Evolutionary conservation across 2,113 vertebrate genomes (phyloP), one percentile per base, ranked within the genome.

Genomic region (Natator depressus): DNA sequence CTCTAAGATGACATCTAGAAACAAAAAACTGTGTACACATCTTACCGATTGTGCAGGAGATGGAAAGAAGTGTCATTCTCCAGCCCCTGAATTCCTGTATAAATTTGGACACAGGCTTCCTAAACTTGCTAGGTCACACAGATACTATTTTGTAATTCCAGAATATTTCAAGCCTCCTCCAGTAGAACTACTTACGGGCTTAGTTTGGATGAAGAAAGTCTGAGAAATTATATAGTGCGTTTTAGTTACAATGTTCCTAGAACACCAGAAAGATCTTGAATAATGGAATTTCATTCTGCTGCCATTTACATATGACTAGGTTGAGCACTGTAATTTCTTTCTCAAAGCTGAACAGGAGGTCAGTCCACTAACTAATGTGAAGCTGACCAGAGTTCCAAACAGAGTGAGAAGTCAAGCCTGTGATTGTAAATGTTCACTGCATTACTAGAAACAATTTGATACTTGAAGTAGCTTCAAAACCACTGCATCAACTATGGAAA

Each of bases 151-250:
- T 95, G 80, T 82, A 85, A 95, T 75, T 17, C 25, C 4, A 89
- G 57, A 94, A 17, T 62, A 87, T 50, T 94, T 78, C 95, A 96
- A 85, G 22, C 87, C 93, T 89, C 91, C 57, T 87, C 90, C 53
- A 90, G 93, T 82, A 42, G 96, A 97, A 98, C 91, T 84, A 97
- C 59, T 88, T 96, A n/a, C 62, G 94, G 95, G 80, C 42, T 91
- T 88, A 84, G 92, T 82, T 96, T 96, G 97, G 94, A 89, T 84
- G 27, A 94, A 25, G 84, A 91, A 95, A 65, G 94, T 92, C 89
- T 96, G 84, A 97, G 96, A 57, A 96, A 93, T 65, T 90, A 96
- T 94, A 91, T 88, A 94, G 94, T 85, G 97, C 80, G 86, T 93
- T 96, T 72, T 92, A 95, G 82, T 87, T 93, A 87, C 50, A 89